Percentiles rank a stretch among this genome's conserved stretches.
phyloP scores from a whole-genome alignment of 2,888 invertebrate species.

The Caenorhabditis sulstoni region DNA sequence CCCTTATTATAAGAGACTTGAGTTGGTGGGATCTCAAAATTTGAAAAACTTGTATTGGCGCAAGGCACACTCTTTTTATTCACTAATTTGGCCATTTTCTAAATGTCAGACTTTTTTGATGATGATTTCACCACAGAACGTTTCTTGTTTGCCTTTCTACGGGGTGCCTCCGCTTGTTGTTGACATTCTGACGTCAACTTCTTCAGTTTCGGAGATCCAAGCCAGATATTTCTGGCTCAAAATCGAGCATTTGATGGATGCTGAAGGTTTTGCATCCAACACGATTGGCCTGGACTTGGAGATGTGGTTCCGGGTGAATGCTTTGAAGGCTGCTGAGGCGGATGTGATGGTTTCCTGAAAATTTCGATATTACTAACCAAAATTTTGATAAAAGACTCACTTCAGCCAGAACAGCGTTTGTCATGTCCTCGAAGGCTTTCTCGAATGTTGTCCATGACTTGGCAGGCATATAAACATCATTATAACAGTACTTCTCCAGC shows the following conservation, averaged over 20 bases:
- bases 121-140: background rate
- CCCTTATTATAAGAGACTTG: constrained; percentile 21
- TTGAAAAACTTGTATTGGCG: constrained; percentile 3
- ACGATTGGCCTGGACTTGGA: background rate
- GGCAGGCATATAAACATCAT: too few relatives aligned
- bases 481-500: too few relatives aligned
- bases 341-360: constrained; percentile 15
- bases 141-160: too few relatives aligned
- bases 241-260: background rate
- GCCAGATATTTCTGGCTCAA: constrained; percentile 13
- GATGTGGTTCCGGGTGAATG: constrained; percentile 12
- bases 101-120: constrained; percentile 7
- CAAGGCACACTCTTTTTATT: constrained; percentile 3
- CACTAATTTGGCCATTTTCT: constrained; percentile 24
- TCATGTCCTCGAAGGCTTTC: too few relatives aligned
- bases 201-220: background rate
- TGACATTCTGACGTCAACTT: background rate
- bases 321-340: constrained; percentile 15
- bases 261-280: constrained; percentile 2
- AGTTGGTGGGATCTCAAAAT: constrained; percentile 21
- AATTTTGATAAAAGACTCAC: too few relatives aligned
- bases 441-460: too few relatives aligned
- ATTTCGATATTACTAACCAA: too few relatives aligned
- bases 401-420: too few relatives aligned
- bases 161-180: constrained; percentile 15